These are phyloP conservation scores for Aphidius gifuensis DNA, from an alignment of 1,140 invertebrate genomes.

Conservation along the genomic window DNA sequence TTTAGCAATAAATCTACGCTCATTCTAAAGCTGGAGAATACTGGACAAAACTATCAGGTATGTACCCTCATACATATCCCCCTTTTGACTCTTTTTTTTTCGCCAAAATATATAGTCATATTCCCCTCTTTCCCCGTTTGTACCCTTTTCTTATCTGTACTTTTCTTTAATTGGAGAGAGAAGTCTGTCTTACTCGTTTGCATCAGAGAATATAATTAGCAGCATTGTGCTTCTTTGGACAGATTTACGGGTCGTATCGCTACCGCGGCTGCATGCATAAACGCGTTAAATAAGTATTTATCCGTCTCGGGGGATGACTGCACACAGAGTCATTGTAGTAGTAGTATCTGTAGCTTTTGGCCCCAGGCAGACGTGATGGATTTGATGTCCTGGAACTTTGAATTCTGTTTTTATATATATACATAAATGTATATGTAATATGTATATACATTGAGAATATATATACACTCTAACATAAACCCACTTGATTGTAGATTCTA, in stretches of 20 bases:
- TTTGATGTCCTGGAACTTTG: conserved; percentile 32
- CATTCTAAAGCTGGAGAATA: conserved; percentile 46
- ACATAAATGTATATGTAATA: too few species aligned
- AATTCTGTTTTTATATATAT: conserved; percentile 6
- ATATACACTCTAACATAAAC: background rate
- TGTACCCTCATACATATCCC: conserved; percentile 7
- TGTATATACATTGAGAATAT: background rate
- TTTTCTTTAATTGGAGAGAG: background rate
- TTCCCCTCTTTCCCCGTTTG: background rate
- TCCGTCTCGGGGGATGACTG: conserved; percentile 50
- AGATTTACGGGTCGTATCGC: conserved; percentile 55
- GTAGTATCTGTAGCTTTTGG: too few species aligned
- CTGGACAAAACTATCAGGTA: too few species aligned
- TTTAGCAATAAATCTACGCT: conserved; percentile 55
- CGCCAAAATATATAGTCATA: background rate
- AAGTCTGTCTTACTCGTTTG: conserved; percentile 20
- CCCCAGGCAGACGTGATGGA: conserved; percentile 41
- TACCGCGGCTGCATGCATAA: conserved; percentile 55
- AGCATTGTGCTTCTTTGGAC: conserved; percentile 53
- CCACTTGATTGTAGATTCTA: background rate
- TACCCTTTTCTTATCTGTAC: conserved; percentile 12
- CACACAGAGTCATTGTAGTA: conserved; percentile 25
- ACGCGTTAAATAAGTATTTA: conserved; percentile 58
- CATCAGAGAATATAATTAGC: conserved; percentile 56
- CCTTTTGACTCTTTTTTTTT: conserved; percentile 27